Conservation (phyloP, 2,888 invertebrate genomes). For the Hartigia nigra region DNA sequence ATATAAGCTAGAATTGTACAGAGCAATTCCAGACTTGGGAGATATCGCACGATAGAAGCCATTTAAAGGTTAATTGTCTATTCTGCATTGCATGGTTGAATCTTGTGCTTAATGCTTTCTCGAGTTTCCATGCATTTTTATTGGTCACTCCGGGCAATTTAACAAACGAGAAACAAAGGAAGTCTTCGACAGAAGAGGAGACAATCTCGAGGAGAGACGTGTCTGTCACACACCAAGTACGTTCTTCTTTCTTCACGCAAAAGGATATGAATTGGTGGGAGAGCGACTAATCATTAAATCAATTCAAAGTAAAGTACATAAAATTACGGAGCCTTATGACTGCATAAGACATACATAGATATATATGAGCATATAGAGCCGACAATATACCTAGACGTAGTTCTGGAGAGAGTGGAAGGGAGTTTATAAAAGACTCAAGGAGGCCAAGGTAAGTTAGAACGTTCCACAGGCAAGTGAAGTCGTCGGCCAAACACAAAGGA, state of each 20-base stretch:
- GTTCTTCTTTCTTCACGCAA: background rate
- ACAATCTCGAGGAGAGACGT: background rate
- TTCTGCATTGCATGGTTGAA: background rate
- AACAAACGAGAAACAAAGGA: background rate
- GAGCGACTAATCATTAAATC: background rate
- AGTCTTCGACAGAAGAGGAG: background rate
- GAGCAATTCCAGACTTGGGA: background rate
- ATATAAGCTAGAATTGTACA: background rate
- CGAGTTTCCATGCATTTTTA: background rate
- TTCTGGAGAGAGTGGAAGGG: background rate
- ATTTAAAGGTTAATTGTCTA: background rate
- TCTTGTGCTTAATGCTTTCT: background rate
- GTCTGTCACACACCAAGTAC: background rate
- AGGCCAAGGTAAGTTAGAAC: background rate
- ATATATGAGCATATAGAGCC: background rate
- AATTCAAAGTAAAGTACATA: background rate
- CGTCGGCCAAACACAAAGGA: conserved; percentile 1
- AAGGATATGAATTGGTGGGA: background rate
- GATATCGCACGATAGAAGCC: background rate
- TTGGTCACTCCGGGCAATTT: background rate
- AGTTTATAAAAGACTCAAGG: background rate
- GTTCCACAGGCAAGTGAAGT: background rate
- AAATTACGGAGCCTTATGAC: background rate
- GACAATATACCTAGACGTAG: background rate
- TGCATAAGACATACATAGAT: background rate